phyloP scores from a whole-genome alignment of 2,797 vertebrate genomes.

The Sandelia bainsii region DNA sequence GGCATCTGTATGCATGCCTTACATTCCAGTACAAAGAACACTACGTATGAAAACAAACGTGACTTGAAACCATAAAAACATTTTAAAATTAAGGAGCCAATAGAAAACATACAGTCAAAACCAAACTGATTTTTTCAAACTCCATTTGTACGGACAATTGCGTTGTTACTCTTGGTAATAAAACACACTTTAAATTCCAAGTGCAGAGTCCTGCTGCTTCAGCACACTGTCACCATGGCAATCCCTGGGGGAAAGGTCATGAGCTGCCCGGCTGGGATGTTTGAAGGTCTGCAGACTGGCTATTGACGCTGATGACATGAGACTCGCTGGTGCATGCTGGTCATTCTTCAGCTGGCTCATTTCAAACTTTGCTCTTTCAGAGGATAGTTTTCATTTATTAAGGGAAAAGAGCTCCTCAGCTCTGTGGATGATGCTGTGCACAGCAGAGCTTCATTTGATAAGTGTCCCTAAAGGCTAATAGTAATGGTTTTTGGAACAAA shows the following conservation, averaged over 20 bases:
- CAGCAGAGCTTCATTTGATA: background rate
- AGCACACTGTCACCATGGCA: conserved; percentile 78
- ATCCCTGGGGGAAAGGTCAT: conserved; percentile 79
- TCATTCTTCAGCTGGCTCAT: conserved; percentile 41
- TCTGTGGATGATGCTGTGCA: background rate
- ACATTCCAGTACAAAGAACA: no score
- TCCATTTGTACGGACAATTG: background rate
- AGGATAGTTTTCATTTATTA: conserved; percentile 4
- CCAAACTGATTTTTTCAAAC: background rate
- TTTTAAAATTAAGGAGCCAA: no score
- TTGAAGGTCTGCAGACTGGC: conserved; percentile 74
- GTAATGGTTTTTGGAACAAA: conserved; percentile 4
- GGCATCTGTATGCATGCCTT: no score
- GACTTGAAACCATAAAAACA: no score
- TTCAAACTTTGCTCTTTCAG: conserved; percentile 48
- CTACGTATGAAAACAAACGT: no score
- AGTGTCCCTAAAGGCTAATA: background rate
- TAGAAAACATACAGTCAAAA: no score
- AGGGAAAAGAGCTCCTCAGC: conserved; percentile 2
- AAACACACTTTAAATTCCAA: conserved; percentile 24
- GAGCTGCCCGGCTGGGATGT: conserved; percentile 71
- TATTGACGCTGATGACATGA: conserved; percentile 66
- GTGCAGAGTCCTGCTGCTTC: conserved; percentile 59
- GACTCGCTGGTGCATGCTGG: conserved; percentile 41
- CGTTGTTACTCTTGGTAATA: background rate